Percentiles rank a stretch among this genome's conserved stretches.
These are phyloP conservation scores for Macrochelys suwanniensis DNA, from an alignment of 2,797 vertebrate species.

Conservation along the genomic window DNA sequence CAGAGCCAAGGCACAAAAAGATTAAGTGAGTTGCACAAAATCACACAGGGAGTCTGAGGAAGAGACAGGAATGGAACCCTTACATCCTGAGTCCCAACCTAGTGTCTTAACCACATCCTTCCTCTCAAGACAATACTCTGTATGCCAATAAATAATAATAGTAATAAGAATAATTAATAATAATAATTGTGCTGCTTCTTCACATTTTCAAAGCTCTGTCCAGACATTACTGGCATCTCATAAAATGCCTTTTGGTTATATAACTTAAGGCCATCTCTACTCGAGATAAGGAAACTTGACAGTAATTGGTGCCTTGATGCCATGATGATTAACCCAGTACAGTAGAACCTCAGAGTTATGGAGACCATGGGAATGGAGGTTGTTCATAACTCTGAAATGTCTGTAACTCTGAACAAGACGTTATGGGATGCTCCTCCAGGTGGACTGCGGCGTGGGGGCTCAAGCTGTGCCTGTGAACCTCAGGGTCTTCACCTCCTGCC, in stretches of 20 bases:
- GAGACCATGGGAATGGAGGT: too few relatives aligned
- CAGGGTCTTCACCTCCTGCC: too few relatives aligned
- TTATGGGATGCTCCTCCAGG: too few relatives aligned
- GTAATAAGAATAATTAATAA: neutral
- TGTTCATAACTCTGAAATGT: too few relatives aligned
- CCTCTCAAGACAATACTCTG: neutral
- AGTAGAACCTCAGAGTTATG: too few relatives aligned
- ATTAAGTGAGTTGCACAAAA: neutral
- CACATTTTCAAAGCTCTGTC: neutral
- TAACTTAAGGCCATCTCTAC: neutral
- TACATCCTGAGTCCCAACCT: neutral
- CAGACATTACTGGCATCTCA: neutral
- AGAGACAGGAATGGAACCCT: too few relatives aligned
- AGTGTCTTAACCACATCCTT: neutral
- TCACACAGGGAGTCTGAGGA: neutral
- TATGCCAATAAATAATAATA: neutral
- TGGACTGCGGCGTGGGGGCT: too few relatives aligned
- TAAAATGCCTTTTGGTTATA: neutral
- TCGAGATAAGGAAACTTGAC: neutral
- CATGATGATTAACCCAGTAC: neutral
- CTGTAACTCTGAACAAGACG: too few relatives aligned
- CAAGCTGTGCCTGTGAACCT: too few relatives aligned
- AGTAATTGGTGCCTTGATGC: neutral
- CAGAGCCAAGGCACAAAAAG: neutral
- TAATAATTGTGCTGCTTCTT: fast-evolving